phyloP scores from a whole-genome alignment of 2,113 vertebrate species.

The Lophius piscatorius region DNA sequence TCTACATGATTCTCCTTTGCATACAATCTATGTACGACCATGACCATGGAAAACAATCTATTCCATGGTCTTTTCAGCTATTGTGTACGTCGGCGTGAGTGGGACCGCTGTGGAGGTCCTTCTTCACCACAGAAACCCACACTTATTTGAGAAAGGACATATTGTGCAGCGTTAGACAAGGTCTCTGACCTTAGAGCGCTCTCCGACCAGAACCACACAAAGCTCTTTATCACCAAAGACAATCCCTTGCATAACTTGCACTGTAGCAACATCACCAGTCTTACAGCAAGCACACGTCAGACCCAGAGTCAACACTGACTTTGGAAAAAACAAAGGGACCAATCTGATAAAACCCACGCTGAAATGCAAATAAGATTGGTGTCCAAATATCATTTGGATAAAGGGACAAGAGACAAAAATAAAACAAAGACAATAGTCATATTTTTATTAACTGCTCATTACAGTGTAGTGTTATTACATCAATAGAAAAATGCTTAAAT shows the following conservation, averaged over 20 bases:
- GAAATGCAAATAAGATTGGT: neutral
- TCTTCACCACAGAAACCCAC: constrained; percentile 29
- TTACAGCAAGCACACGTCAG: neutral
- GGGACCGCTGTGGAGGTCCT: constrained; percentile 22
- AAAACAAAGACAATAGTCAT: constrained; percentile 36
- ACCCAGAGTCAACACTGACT: neutral
- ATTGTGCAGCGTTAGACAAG: constrained; percentile 32
- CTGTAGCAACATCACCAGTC: constrained; percentile 28
- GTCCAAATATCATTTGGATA: neutral
- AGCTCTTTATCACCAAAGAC: constrained; percentile 86
- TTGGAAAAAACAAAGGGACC: neutral
- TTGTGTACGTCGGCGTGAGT: neutral
- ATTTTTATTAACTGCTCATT: constrained; percentile 65
- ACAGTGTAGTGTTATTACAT: constrained; percentile 57
- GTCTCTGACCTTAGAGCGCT: constrained; percentile 84
- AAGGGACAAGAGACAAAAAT: neutral
- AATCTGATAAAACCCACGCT: neutral
- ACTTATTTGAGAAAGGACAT: constrained; percentile 47
- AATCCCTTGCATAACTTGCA: constrained; percentile 75
- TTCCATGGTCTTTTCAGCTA: neutral
- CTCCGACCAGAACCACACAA: constrained; percentile 84
- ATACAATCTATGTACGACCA: no score
- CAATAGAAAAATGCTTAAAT: constrained; percentile 61
- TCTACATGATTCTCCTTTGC: no score
- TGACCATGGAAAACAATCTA: no score